A percentile compares a stretch with the other conserved stretches of the same genome.
Evolutionary conservation across 2,888 invertebrate genomes (phyloP).

Genomic region (Cryptophagus acutangulus): DNA sequence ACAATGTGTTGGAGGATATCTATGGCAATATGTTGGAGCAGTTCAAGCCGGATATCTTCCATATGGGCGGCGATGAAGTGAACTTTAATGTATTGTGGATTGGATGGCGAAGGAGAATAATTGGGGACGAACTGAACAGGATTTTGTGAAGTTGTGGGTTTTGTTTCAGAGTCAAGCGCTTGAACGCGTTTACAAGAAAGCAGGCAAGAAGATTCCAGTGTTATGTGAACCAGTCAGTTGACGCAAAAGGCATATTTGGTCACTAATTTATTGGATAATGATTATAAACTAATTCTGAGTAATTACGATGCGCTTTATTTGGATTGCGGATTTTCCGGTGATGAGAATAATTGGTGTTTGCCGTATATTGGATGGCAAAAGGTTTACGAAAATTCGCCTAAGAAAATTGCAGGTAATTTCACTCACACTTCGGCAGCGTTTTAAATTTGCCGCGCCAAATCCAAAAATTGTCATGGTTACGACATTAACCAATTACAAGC

Average conservation of each 20-base stretch:
- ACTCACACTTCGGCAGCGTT: too few species aligned
- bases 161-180: conserved; percentile 69
- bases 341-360: conserved; percentile 84
- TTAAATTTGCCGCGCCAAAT: too few species aligned
- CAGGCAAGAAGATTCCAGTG: conserved; percentile 55
- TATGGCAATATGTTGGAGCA: conserved; percentile 70
- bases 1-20: conserved; percentile 64
- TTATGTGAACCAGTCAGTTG: conserved; percentile 78
- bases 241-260: conserved; percentile 65
- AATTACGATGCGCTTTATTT: conserved; percentile 84
- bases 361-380: conserved; percentile 89
- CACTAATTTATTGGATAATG: conserved; percentile 62
- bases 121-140: conserved; percentile 52
- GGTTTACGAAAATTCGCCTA: conserved; percentile 73
- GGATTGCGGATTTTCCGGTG: conserved; percentile 77
- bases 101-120: conserved; percentile 61
- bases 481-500: too few species aligned
- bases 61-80: conserved; percentile 85
- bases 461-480: too few species aligned
- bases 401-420: conserved; percentile 52
- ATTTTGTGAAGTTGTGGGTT: conserved; percentile 68
- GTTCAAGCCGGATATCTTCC: conserved; percentile 72
- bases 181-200: conserved; percentile 52
- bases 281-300: conserved; percentile 73
- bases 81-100: conserved; percentile 55